A percentile compares a stretch with the other conserved stretches of the same genome.
Conservation (phyloP, 2,113 vertebrate genomes). For the Neopipo cinnamomea region DNA sequence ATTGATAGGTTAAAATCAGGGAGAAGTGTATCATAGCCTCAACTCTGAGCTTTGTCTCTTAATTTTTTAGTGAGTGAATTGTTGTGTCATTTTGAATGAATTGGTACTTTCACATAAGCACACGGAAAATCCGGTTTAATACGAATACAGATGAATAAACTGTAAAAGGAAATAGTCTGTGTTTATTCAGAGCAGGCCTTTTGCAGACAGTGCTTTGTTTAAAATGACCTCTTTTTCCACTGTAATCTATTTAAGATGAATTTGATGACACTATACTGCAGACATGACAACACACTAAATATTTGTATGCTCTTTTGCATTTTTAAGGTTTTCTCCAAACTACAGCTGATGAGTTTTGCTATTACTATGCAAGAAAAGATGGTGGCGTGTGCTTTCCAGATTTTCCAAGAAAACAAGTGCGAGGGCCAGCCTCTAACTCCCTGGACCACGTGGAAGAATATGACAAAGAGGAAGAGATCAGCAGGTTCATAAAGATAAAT, state of each 20-base stretch:
- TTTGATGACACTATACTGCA: not conserved
- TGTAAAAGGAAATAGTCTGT: not conserved
- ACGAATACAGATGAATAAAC: not conserved
- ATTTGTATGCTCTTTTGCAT: conserved; percentile 65
- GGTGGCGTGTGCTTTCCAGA: conserved; percentile 94
- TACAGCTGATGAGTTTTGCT: conserved; percentile 97
- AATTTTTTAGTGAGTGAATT: not conserved
- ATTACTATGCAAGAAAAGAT: conserved; percentile 90
- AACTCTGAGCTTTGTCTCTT: not conserved
- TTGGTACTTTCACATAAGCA: not conserved
- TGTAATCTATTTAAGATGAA: conserved; percentile 2
- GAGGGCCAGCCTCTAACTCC: conserved; percentile 93
- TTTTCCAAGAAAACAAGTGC: conserved; percentile 92
- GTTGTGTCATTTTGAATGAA: not conserved
- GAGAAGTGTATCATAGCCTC: not conserved
- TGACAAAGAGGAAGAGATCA: conserved; percentile 91
- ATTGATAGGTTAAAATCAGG: not conserved
- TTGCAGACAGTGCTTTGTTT: conserved; percentile 1
- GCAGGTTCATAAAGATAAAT: conserved; percentile 88
- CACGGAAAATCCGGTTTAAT: not conserved
- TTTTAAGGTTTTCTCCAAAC: conserved; percentile 94
- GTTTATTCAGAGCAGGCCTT: not conserved
- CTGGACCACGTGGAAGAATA: conserved; percentile 90
- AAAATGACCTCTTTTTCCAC: not conserved
- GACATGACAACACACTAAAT: conserved; percentile 44